A percentile compares a stretch with the other conserved stretches of the same genome.
These are phyloP conservation scores for Coryphaenoides rupestris DNA, from an alignment of 2,113 vertebrate genomes.

Conservation along the genomic window DNA sequence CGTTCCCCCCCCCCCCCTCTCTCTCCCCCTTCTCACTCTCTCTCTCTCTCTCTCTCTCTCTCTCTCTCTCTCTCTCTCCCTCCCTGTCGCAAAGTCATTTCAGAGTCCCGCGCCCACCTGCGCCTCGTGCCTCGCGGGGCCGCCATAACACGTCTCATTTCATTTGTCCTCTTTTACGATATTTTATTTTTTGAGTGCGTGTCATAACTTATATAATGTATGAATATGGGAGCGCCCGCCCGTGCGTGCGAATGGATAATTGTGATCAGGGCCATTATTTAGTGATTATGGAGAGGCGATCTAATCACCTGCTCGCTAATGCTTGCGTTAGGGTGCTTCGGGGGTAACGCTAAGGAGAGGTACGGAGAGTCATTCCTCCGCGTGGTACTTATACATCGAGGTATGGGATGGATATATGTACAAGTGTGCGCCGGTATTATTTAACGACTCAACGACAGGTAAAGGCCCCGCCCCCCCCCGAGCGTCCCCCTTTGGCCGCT, in stretches of 20 bases:
- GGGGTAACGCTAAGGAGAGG: neutral
- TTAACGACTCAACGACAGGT: no score
- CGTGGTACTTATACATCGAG: no score
- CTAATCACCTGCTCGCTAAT: constrained; percentile 23
- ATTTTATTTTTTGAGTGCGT: constrained; percentile 24
- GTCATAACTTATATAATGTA: neutral
- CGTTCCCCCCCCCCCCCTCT: constrained; percentile 31
- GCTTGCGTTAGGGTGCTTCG: neutral
- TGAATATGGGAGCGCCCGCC: neutral
- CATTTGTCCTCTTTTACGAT: constrained; percentile 17
- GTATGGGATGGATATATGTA: no score
- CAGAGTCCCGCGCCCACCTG: constrained; percentile 35
- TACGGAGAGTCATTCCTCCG: constrained; percentile 35
- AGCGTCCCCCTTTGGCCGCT: neutral
- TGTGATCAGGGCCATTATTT: constrained; percentile 29
- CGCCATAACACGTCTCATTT: constrained; percentile 27
- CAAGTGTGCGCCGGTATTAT: no score
- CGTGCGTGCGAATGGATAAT: constrained; percentile 21
- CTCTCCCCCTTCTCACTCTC: no score
- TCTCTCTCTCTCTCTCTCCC: no score
- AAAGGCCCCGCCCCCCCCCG: no score
- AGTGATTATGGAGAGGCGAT: constrained; percentile 22
- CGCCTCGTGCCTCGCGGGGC: constrained; percentile 28
- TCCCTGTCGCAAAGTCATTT: constrained; percentile 66
- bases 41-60: no score